Evolutionary conservation across 2,113 vertebrate genomes (phyloP).

Genomic region (Callospermophilus lateralis): DNA sequence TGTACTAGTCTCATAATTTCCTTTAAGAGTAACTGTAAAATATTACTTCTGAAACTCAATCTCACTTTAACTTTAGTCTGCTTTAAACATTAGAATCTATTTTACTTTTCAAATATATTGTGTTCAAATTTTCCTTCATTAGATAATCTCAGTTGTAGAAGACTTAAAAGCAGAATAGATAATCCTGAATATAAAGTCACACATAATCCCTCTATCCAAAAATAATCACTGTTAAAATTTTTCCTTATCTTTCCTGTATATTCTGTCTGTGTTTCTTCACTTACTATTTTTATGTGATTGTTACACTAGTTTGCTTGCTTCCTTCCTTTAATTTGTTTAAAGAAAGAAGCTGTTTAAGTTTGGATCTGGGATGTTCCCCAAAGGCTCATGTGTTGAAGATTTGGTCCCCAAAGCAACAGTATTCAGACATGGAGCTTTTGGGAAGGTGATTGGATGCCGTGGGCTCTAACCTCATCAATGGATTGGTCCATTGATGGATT

Average conservation of each 20-base stretch:
- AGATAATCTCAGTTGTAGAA: background rate
- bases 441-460: background rate
- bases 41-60: background rate
- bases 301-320: background rate
- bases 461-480: background rate
- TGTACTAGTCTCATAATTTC: background rate
- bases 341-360: background rate
- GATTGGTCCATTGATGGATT: background rate
- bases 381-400: background rate
- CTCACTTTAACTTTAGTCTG: background rate
- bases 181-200: background rate
- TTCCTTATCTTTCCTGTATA: background rate
- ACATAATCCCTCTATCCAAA: background rate
- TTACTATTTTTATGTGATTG: background rate
- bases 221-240: background rate
- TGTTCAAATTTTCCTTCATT: background rate
- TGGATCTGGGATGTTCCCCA: background rate
- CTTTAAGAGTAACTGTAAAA: slow-evolving; percentile 5
- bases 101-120: slow-evolving; percentile 41
- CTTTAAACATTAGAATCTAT: slow-evolving; percentile 25
- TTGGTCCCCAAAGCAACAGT: background rate
- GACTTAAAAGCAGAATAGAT: background rate
- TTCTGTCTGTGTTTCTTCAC: background rate
- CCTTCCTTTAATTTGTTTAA: background rate
- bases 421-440: background rate